Base-by-base conservation (phyloP, 2,113 vertebrate species). In the Oncorhynchus masou region DNA sequence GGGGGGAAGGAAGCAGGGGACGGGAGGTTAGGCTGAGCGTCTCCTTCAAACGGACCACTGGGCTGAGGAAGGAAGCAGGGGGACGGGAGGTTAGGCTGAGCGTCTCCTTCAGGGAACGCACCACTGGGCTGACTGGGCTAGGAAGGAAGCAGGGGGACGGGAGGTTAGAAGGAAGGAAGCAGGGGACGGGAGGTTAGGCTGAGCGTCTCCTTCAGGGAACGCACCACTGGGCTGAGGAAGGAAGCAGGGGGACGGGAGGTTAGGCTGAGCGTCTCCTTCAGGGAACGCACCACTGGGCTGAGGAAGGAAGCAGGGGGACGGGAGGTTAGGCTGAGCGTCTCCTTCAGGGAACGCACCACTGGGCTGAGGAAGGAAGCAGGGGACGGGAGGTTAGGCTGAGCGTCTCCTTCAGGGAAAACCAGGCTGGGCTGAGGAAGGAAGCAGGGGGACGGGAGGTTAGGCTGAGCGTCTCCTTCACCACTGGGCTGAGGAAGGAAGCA, bases 381-480 rank as follows among this genome's bases (percentile, higher is more conserved):
- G n/a, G n/a, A n/a, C n/a, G n/a, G n/a, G n/a, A n/a, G n/a, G n/a
- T n/a, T n/a, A n/a, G n/a, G n/a, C n/a, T n/a, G n/a, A n/a, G n/a
- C 5, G 96, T 97, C 86, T 98, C 96, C 92, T 99, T 99, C 91
- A 99, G 92, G 1, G 97, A 98, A 29, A 95, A 99, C 98, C 86
- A 98, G n/a, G n/a, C 98, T 2, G 96, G 95, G 71, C 98, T 99
- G 88, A 29, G 80, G 74, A 25, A 24, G 49, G 27, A 5, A n/a
- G 9, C 12, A 34, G 25, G 60, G n/a, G n/a, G n/a, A n/a, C n/a
- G n/a, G n/a, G n/a, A n/a, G n/a, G n/a, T n/a, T n/a, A n/a, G n/a
- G n/a, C n/a, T n/a, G n/a, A n/a, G n/a, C 5, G 96, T 97, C 86
- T 98, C 96, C 92, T 99, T 99, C 91, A 99, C 98, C 86, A 98